Evolutionary conservation across 2,888 invertebrate species (phyloP), one percentile per base, ranked within the genome.

Genomic region (Dynastes tityus): DNA sequence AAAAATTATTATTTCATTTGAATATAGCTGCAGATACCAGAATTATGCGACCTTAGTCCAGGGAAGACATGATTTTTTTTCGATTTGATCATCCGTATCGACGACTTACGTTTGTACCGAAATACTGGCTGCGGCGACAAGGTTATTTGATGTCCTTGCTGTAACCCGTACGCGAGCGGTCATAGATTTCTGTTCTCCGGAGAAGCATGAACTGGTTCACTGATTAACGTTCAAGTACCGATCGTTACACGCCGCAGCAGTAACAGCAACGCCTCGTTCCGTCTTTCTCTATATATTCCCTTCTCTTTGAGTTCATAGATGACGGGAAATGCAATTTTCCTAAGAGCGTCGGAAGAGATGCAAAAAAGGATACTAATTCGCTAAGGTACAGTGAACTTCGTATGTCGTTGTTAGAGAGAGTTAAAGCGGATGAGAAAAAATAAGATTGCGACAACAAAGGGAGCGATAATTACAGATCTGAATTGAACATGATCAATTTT

Each of bases 81-180:
- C 65, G 45, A 67, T 37, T 6, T 40, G 45, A 6, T 22, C 37
- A 45, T 45, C 65, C 40, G 40, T 65, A 45, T 65, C 22, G 40
- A 32, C 40, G 65, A 22, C 40, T 16, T 16, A 16, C 65, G 49
- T 67, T 73, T 58, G 58, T 32, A 61, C 45, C 32, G 73, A 37
- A 71, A 29, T 22, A 27, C 40, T 6, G 61, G 58, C 40, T 32
- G 73, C 65, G 29, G 65, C 49, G 63, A 70, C 77, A 77, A 77
- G 77, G 77, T 70, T 77, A 68, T 77, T 77, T 70, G 40, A 77
- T 77, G 77, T 77, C 77, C 77, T 77, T 77, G 77, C 68, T 58
- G 29, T 68, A 58, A 77, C 77, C 70, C 63, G 71, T 13, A 58
- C 58, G 22, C 55, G 58, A 29, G 70, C 77, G 77, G 77, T 77